Evolutionary conservation across 2,113 vertebrate species (phyloP).

Genomic region (Taxidea taxus): DNA sequence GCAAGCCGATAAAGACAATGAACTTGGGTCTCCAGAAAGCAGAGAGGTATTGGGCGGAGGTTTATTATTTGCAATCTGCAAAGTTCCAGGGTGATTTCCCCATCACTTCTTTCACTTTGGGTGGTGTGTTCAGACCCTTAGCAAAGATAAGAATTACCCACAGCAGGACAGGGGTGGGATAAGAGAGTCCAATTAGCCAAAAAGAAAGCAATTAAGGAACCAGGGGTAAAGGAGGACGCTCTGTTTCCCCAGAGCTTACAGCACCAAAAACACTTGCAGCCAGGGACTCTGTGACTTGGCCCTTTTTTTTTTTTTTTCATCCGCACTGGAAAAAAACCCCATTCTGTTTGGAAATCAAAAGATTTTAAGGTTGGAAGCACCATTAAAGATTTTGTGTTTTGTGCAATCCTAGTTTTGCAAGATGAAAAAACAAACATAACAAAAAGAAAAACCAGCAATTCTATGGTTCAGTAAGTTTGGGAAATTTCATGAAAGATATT

Average conservation of each 20-base stretch:
- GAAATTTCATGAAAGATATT: neutral
- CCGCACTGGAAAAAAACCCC: neutral
- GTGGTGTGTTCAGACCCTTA: neutral
- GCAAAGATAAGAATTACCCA: neutral
- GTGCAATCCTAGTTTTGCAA: neutral
- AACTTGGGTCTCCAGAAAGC: neutral
- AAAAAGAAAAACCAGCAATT: neutral
- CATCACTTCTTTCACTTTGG: neutral
- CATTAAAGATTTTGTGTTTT: neutral
- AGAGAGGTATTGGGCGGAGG: neutral
- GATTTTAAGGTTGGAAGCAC: neutral
- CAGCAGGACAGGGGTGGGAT: neutral
- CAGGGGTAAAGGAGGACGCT: neutral
- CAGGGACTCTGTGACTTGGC: neutral
- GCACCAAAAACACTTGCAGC: neutral
- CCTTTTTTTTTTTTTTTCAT: neutral
- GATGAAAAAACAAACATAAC: neutral
- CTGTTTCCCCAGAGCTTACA: neutral
- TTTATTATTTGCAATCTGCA: neutral
- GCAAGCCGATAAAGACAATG: neutral
- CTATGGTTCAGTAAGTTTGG: neutral
- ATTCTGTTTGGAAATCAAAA: conserved; percentile 32
- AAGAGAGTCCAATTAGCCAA: neutral
- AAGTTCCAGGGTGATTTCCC: neutral
- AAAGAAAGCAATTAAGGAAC: neutral